Evolutionary conservation across 2,113 vertebrate genomes (phyloP), one percentile per base, ranked within the genome.

Genomic region (Aptenodytes forsteri): DNA sequence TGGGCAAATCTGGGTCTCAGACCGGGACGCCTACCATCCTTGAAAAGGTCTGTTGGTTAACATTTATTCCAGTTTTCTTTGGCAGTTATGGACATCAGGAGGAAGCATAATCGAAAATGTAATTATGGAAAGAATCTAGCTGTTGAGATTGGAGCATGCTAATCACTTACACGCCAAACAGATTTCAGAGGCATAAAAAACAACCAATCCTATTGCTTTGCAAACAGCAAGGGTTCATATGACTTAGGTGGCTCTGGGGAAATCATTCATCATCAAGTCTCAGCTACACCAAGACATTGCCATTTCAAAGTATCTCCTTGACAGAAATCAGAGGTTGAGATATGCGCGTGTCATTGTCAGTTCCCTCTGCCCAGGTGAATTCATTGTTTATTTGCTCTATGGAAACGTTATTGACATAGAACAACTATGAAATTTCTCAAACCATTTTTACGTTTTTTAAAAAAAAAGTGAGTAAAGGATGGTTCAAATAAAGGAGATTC

Each of bases 21-120:
- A 38, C 8, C 0, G 0, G n/a, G 6, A 21, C 47, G 20, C 2
- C 26, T 78, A 5, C 20, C 10, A 29, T 73, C 42, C 54, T 87
- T 71, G 14, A 7, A 59, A 92, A 81, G 1, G 19, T 34, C 61
- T 55, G 8, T 49, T 65, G 49, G 14, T 62, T 66, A 89, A 36
- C 13, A 22, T 50, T 32, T 54, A 78, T 83, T 61, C 71, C 54
- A 58, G 21, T 54, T 65, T 88, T 65, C 16, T 73, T 81, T 83
- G 49, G 27, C 54, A 66, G 27, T 46, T 76, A 40, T 12, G 83
- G 76, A 47, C 4, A 5, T 52, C 44, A 61, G 5, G 34, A 76
- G 36, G 62, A 83, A 92, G 27, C 19, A 56, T 2, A 87, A 65
- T 23, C 0, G 4, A 59, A 95, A 89, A 46, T 83, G 9, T 67